Evolutionary conservation across 2,113 vertebrate genomes (phyloP).

Genomic region (Sapayoa aenigma): DNA sequence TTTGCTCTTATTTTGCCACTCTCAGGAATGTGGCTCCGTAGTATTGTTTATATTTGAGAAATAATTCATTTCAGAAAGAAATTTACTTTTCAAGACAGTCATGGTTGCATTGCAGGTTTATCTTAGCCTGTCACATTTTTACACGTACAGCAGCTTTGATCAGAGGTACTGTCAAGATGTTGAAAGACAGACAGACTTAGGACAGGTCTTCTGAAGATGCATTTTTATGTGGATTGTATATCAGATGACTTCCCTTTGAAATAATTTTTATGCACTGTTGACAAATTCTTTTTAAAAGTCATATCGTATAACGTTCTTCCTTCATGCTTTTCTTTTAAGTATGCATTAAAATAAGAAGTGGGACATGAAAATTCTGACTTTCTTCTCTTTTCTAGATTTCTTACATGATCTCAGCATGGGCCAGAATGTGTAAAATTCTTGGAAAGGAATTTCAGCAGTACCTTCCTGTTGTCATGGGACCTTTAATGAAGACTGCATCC

Average conservation of each 20-base stretch:
- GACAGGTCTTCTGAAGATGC: neutral
- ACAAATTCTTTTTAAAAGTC: neutral
- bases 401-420: slow-evolving; percentile 99
- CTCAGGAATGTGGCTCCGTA: neutral
- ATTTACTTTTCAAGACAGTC: neutral
- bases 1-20: neutral
- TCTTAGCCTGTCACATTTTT: neutral
- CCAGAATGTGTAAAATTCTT: slow-evolving; percentile 98
- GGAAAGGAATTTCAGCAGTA: slow-evolving; percentile 99
- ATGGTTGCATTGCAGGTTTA: neutral
- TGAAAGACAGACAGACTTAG: neutral
- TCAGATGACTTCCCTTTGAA: neutral
- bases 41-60: neutral
- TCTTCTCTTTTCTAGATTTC: slow-evolving; percentile 82
- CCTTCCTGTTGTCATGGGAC: slow-evolving; percentile 98
- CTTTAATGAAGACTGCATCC: slow-evolving; percentile 98
- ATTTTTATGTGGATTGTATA: neutral
- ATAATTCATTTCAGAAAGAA: neutral
- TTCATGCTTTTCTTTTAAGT: neutral
- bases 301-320: neutral
- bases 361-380: neutral
- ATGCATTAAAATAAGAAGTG: neutral
- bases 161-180: neutral
- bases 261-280: neutral
- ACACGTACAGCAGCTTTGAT: neutral